phyloP scores from a whole-genome alignment of 2,888 invertebrate species.

The Oegoconia quadripuncta region DNA sequence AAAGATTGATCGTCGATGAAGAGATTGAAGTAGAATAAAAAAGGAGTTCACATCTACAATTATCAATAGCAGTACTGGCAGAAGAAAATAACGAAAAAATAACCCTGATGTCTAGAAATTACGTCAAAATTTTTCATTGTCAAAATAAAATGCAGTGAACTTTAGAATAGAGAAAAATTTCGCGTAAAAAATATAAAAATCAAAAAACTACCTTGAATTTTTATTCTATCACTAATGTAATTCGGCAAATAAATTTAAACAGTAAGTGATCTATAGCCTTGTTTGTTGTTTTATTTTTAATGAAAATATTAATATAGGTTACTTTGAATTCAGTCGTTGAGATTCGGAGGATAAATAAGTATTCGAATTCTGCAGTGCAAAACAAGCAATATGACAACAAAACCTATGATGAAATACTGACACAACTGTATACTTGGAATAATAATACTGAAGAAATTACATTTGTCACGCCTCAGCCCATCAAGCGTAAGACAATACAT shows the following conservation, averaged over 20 bases:
- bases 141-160: constrained; percentile 15
- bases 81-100: background rate
- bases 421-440: constrained; percentile 1
- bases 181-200: constrained; percentile 5
- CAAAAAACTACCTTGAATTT: background rate
- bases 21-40: background rate
- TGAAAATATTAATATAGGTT: constrained; percentile 6
- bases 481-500: constrained; percentile 1
- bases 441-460: background rate
- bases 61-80: background rate
- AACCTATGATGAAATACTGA: constrained; percentile 5
- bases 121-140: constrained; percentile 10
- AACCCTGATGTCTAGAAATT: background rate
- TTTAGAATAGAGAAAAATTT: constrained; percentile 6
- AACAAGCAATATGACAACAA: constrained; percentile 8
- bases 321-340: constrained; percentile 8
- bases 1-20: background rate
- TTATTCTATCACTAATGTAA: constrained; percentile 2
- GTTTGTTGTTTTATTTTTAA: background rate
- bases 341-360: constrained; percentile 7
- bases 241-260: background rate
- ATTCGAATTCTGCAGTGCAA: constrained; percentile 12
- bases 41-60: background rate
- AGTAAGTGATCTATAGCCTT: constrained; percentile 5
- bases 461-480: background rate